Evolutionary conservation across 2,888 invertebrate species (phyloP).

Genomic region (Belgica antarctica): DNA sequence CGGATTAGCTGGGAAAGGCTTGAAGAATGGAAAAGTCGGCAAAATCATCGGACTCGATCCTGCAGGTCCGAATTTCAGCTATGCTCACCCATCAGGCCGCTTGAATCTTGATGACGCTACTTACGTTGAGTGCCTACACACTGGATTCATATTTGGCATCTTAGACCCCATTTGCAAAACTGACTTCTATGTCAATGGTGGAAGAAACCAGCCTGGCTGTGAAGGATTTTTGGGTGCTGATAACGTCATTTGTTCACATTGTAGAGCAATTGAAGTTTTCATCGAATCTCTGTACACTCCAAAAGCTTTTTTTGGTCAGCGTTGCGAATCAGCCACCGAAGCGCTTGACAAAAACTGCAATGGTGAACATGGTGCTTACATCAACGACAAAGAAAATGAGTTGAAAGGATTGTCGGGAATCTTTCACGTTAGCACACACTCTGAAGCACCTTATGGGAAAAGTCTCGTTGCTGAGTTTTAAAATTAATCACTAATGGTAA

Average conservation of each 20-base stretch:
- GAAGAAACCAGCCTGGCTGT: background rate
- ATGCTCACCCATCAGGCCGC: background rate
- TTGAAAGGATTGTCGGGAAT: background rate
- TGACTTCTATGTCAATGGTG: background rate
- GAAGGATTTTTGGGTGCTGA: background rate
- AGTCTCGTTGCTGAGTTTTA: background rate
- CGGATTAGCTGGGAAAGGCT: background rate
- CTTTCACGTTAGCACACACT: background rate
- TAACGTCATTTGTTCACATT: background rate
- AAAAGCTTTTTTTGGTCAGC: slow-evolving; percentile 18
- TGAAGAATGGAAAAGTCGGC: background rate
- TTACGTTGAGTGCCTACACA: slow-evolving; percentile 23
- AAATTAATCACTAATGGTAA: too few relatives aligned
- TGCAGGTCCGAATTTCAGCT: slow-evolving; percentile 11
- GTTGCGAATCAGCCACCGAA: background rate
- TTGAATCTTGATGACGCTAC: background rate
- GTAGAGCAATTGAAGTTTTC: background rate
- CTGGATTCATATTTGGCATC: slow-evolving; percentile 19
- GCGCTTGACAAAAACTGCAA: background rate
- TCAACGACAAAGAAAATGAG: background rate
- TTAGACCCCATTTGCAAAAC: background rate
- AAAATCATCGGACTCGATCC: slow-evolving; percentile 32
- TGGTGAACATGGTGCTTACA: slow-evolving; percentile 2
- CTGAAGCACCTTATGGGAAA: background rate
- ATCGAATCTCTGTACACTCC: background rate